Base-by-base conservation (phyloP, 2,888 invertebrate species). In the Piscicola geometra region DNA sequence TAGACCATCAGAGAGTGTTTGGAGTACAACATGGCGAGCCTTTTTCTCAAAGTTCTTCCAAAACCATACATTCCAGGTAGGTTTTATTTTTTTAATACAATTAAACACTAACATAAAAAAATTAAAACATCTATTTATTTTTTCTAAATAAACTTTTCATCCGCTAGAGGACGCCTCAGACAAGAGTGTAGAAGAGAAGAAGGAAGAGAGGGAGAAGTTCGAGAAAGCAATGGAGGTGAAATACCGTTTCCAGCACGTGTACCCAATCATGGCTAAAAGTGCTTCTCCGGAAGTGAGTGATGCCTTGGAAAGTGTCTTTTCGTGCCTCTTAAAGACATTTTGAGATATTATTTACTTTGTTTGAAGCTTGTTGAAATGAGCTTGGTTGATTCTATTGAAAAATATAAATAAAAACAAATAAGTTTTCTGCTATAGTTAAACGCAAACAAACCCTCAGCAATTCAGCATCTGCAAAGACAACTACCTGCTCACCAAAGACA, bases 1-100 rank as follows among this genome's bases (percentile, higher is more conserved):
- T 71, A 76, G 76, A 67, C 75, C 28, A 95, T 96, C 84, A 96
- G 97, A 84, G 97, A 98, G 87, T 94, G 95, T n/a, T 93, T 93
- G 78, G 97, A 98, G 86, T 87, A 98, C 75, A 87, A 96, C 25
- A 94, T 95, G 85, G 95, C 97, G 0, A 96, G 95, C 0, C 93
- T 97, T 0, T 98, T 97, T 87, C 96, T 96, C 86, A 95, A 94
- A 84, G 93, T 94, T 80, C 89, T 98, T 76, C 97, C 97, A 0
- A 88, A 94, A 77, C 95, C 96, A 0, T 93, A 90, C 84, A 30
- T 77, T n/a, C 41, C 70, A 25, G n/a, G 60, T 56, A 5, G n/a
- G n/a, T 41, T 41, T 5, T 9, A 41, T 41, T 41, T 9, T 41
- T 15, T 15, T 41, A 41, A 9, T 41, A n/a, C n/a, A n/a, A n/a